Evolutionary conservation across 2,113 vertebrate species (phyloP), one percentile per base, ranked within the genome.

Genomic region (Malaclemys terrapin): DNA sequence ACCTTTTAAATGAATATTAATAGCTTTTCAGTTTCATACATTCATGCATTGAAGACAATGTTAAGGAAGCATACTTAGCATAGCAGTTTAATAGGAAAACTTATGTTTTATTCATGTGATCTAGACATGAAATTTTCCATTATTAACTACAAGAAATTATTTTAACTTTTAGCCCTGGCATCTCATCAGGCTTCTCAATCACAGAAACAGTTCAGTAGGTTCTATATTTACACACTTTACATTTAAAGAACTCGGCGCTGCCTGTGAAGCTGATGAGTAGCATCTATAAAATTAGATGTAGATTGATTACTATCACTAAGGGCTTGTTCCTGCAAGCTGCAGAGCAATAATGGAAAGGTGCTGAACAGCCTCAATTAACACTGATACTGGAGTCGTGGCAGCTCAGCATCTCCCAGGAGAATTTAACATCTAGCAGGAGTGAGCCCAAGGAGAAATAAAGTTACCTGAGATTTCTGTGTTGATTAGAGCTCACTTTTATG

Each of bases 1-100:
- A 42, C 53, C 27, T 3, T 88, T 88, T 91, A 91, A 89, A 88
- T 94, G 86, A 94, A 91, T 94, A 93, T 90, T 93, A 93, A 93
- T 80, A 94, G 72, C n/a, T 84, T 53, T 94, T 94, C 89, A 80
- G 75, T 52, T 91, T 84, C 80, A 90, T 84, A 85, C 52, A 88
- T 90, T 90, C 80, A 90, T 87, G 85, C 86, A 80, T 84, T 85
- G 81, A 90, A 79, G 56, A 80, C 76, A 91, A 65, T 87, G 84
- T 29, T 96, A 89, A 91, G 89, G 76, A 82, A 83, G 42, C 22
- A 65, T 52, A 88, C n/a, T 93, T 86, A 86, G 82, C 45, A 82
- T 29, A 93, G 38, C 82, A 93, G 47, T 53, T 85, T 86, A 62
- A 91, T 83, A 87, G 82, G 17, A 89, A 72, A 42, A n/a, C 72